Conservation (phyloP, 2,797 vertebrate species). For the Botia almorhae region DNA sequence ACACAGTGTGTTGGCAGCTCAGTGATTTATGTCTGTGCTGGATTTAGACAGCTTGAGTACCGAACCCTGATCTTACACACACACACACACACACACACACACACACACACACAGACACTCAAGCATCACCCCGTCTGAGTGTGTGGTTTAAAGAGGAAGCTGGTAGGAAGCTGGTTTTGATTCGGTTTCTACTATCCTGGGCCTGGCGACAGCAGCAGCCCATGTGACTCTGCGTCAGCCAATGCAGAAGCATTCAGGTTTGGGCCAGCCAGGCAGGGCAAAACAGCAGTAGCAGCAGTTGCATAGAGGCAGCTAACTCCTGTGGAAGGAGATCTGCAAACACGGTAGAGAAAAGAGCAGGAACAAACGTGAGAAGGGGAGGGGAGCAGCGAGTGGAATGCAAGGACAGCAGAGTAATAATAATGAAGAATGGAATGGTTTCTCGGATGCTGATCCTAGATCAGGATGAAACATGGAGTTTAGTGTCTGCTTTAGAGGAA, state of each 20-base stretch:
- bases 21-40: constrained; percentile 58
- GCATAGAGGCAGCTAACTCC: constrained; percentile 48
- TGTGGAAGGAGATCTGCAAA: constrained; percentile 61
- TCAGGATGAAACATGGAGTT: constrained; percentile 42
- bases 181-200: constrained; percentile 57
- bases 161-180: constrained; percentile 43
- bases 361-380: constrained; percentile 31
- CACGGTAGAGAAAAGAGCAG: constrained; percentile 19
- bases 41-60: constrained; percentile 48
- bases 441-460: constrained; percentile 46
- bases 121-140: constrained; percentile 15
- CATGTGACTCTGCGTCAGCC: constrained; percentile 77
- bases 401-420: constrained; percentile 53
- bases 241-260: constrained; percentile 70
- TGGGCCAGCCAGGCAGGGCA: constrained; percentile 56
- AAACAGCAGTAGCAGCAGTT: constrained; percentile 61
- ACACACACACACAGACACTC: not conserved
- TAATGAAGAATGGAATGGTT: constrained; percentile 45
- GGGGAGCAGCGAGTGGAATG: constrained; percentile 24
- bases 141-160: constrained; percentile 14
- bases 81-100: not conserved
- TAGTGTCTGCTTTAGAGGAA: constrained; percentile 14
- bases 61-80: constrained; percentile 10
- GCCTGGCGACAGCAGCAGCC: constrained; percentile 73
- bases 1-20: constrained; percentile 55